Evolutionary conservation across 2,797 vertebrate species (phyloP), one percentile per base, ranked within the genome.

Genomic region (Amphiprion clarkii): DNA sequence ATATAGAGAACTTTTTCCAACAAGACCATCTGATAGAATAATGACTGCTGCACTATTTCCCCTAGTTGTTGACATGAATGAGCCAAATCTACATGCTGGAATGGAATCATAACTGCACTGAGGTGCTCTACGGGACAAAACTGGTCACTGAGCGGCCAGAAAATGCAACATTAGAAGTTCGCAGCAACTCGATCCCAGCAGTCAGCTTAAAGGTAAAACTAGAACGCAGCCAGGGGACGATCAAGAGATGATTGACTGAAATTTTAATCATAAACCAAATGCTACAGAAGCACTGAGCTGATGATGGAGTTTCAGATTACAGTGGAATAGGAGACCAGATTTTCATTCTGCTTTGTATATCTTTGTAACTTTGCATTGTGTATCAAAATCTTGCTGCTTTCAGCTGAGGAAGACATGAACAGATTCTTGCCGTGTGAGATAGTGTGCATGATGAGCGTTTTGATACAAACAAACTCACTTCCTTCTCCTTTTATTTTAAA

Each of bases 11-110:
- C 33, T 72, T 79, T 71, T 90, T 78, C 58, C 84, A 86, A 77
- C 59, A 31, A 16, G 51, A 53, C 77, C 79, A 88, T 88, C 82
- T 90, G 87, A 92, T 75, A 88, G 63, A 85, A 76, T 86, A 78
- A 85, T 88, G 83, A 92, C 61, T 61, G 46, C 62, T 81, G 40
- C 54, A 67, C 76, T 69, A 71, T 76, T 79, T 85, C 67, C 68
- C 54, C 57, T 55, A 55, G 79, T 61, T 76, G 56, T 76, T 87
- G 80, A 74, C 67, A 74, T 36, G 25, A 62, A 48, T 2, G 16
- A 66, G 53, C 48, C 44, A 62, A 81, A 78, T 58, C 48, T 77
- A 60, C 62, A 58, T 33, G 60, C 49, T 62, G 67, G 74, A 82
- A 51, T 69, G 52, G 62, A 82, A 76, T 78, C 44, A 44, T 46